A percentile compares a stretch with the other conserved stretches of the same genome.
Evolutionary conservation across 2,888 invertebrate species (phyloP).

Genomic region (Dexiosoma caninum): DNA sequence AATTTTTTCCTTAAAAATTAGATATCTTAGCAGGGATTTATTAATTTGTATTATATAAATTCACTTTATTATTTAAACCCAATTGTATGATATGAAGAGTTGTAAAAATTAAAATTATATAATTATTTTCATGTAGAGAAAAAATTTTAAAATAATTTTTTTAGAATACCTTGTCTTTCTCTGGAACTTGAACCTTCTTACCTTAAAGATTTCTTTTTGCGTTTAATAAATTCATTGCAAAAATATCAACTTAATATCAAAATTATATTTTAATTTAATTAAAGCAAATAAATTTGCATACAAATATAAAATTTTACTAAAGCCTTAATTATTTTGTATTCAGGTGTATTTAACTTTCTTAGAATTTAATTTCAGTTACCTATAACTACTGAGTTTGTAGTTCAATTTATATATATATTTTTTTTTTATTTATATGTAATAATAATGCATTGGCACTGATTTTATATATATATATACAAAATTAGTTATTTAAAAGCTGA

Average conservation of each 20-base stretch:
- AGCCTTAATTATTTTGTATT: constrained; percentile 16
- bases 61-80: no score
- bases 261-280: constrained; percentile 15
- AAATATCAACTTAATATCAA: constrained; percentile 3
- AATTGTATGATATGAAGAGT: no score
- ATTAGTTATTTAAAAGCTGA: constrained; percentile 25
- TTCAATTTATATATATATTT: not conserved
- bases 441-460: constrained; percentile 45
- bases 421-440: not conserved
- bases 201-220: no score
- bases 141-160: no score
- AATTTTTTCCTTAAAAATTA: not conserved
- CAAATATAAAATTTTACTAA: constrained; percentile 37
- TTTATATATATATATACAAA: not conserved
- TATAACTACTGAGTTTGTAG: not conserved
- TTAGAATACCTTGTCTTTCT: no score
- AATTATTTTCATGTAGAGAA: not conserved
- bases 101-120: not conserved
- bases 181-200: no score
- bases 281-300: constrained; percentile 24
- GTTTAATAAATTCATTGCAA: no score
- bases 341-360: not conserved
- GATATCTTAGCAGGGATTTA: not conserved
- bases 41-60: not conserved
- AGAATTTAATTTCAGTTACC: not conserved